Conservation (phyloP, 2,888 invertebrate genomes). For the Fragum fragum region DNA sequence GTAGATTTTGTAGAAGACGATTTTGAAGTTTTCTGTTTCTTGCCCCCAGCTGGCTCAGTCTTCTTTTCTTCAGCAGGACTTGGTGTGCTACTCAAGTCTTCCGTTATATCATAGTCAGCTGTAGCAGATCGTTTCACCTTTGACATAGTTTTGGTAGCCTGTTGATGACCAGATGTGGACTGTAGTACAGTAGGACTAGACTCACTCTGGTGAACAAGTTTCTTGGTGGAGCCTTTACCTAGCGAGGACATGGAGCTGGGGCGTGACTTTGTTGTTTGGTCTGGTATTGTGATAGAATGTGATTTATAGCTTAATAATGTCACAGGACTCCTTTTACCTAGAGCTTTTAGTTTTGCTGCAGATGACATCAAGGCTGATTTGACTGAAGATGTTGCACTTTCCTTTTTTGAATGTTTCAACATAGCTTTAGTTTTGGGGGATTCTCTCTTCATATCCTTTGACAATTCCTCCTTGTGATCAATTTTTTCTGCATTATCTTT, state of each 20-base stretch:
- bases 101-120: not conserved
- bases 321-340: constrained; percentile 60
- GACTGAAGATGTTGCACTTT: constrained; percentile 41
- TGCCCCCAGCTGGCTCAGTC: not conserved
- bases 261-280: constrained; percentile 38
- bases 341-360: constrained; percentile 64
- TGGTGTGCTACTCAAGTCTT: not conserved
- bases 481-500: not conserved
- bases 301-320: constrained; percentile 62
- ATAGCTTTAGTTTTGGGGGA: not conserved
- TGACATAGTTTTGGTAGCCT: not conserved
- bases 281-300: constrained; percentile 58
- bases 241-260: constrained; percentile 7
- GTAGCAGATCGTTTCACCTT: constrained; percentile 16
- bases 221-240: not conserved
- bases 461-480: not conserved
- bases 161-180: not conserved
- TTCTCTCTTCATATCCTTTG: not conserved
- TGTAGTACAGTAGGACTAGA: constrained; percentile 61
- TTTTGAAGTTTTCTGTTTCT: not conserved
- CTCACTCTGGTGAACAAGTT: constrained; percentile 52
- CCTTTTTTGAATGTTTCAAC: constrained; percentile 22
- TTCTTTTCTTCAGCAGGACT: constrained; percentile 18
- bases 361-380: constrained; percentile 61
- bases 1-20: not conserved